A percentile compares a stretch with the other conserved stretches of the same genome.
These are phyloP conservation scores for Sialis fuliginosa DNA, from an alignment of 2,888 invertebrate genomes.

Conservation along the genomic window DNA sequence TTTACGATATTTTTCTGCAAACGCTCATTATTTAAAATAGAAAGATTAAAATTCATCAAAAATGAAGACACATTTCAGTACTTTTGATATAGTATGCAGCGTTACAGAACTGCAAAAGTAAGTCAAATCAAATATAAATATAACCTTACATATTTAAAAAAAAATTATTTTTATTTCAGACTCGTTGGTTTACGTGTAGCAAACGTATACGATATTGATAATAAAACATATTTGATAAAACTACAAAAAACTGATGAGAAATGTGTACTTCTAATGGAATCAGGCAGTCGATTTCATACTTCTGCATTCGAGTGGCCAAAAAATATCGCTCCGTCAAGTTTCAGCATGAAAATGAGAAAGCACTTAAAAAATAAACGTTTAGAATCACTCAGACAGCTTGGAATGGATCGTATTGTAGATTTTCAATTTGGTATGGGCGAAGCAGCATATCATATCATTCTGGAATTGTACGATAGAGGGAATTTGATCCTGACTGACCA, in stretches of 20 bases:
- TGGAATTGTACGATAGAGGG: conserved; percentile 91
- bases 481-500: conserved; percentile 90
- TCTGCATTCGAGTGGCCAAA: conserved; percentile 99
- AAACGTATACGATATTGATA: conserved; percentile 95
- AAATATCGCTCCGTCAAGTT: conserved; percentile 84
- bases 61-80: conserved; percentile 91
- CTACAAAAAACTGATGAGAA: conserved; percentile 77
- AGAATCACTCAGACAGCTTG: conserved; percentile 71
- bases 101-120: conserved; percentile 76
- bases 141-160: neutral
- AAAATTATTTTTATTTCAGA: conserved; percentile 27
- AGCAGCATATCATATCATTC: conserved; percentile 84
- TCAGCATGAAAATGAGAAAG: conserved; percentile 97
- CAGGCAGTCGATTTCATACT: conserved; percentile 82
- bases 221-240: conserved; percentile 84
- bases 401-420: conserved; percentile 85
- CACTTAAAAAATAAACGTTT: conserved; percentile 91
- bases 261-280: conserved; percentile 75
- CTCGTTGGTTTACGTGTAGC: conserved; percentile 83
- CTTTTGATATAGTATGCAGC: conserved; percentile 80
- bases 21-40: too few relatives aligned
- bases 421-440: conserved; percentile 89
- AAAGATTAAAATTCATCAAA: neutral
- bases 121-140: conserved; percentile 14
- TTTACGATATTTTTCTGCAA: too few relatives aligned